A percentile compares a stretch with the other conserved stretches of the same genome.
Evolutionary conservation across 2,888 invertebrate species (phyloP).

Genomic region (Eupithecia subfuscata): DNA sequence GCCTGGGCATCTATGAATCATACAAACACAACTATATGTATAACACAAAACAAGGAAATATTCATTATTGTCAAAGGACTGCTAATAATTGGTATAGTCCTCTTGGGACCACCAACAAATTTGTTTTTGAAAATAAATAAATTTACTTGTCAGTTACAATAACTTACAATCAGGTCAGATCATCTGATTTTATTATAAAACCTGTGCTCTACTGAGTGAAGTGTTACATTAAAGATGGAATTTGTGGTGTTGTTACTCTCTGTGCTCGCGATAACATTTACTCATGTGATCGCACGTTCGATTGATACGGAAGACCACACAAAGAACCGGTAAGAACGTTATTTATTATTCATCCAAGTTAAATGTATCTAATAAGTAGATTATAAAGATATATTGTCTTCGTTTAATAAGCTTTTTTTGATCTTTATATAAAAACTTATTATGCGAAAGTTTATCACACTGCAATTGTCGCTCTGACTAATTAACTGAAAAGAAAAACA

Average conservation of each 20-base stretch:
- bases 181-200: constrained; percentile 40
- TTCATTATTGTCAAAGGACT: constrained; percentile 45
- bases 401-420: not conserved
- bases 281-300: constrained; percentile 51
- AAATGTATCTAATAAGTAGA: not conserved
- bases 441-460: not conserved
- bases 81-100: constrained; percentile 56
- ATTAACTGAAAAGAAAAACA: not conserved
- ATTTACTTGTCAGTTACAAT: constrained; percentile 16
- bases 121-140: constrained; percentile 19
- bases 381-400: no score
- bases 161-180: not conserved
- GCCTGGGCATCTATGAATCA: constrained; percentile 3
- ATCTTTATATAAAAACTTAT: not conserved
- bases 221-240: constrained; percentile 49
- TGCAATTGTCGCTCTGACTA: not conserved
- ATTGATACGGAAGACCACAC: constrained; percentile 28
- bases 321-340: constrained; percentile 37
- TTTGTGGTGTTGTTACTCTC: constrained; percentile 45
- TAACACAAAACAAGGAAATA: not conserved
- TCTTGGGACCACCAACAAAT: constrained; percentile 51
- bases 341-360: constrained; percentile 7
- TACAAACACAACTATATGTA: constrained; percentile 15
- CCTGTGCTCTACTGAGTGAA: constrained; percentile 41
- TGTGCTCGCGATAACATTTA: constrained; percentile 50